Base-by-base conservation (phyloP, 2,888 invertebrate species). In the Autographa gamma region DNA sequence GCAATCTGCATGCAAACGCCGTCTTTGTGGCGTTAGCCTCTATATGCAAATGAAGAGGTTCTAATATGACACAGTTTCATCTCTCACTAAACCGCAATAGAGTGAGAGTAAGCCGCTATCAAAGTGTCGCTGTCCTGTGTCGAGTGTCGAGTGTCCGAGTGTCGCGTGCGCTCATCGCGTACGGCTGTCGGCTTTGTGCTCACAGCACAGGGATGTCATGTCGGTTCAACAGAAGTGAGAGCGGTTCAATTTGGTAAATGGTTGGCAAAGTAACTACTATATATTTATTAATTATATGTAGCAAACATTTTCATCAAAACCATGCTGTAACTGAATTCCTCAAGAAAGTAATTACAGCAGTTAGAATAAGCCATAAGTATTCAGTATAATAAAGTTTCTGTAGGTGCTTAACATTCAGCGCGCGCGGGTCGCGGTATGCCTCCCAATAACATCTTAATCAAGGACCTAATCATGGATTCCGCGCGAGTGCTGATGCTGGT, bases 371-470 rank as follows among this genome's bases (percentile, higher is more conserved):
- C 13, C 13, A 41, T 9, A 41, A 41, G 9, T 9, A 41, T 16
- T 43, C 3, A 14, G 16, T 43, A 16, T 43, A 43, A 16, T 43
- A 43, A 16, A 34, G 34, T 16, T 43, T 48, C 6, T n/a, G 48
- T 11, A 56, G 31, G 7, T 60, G 65, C 43, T 41, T 8, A 7
- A 31, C 5, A 54, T 63, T 48, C 48, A 41, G 31, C 52, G 19
- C 3, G 34, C 18, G 41, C 19, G 34, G 5, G 16, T 34, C 3
- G 41, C 63, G 38, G 41, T 32, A 62, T 54, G 66, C n/a, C 18
- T 14, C 41, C 52, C 0, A 48, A 59, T 41, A 25, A 69, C 32
- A 38, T 64, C 59, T 69, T 73, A 32, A 74, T 78, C 69, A 74
- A 66, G 58, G n/a, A 38, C n/a, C 48, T 64, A 32, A 31, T 62